Evolutionary conservation across 2,113 vertebrate genomes (phyloP).

Genomic region (Anser brachyrhynchus): DNA sequence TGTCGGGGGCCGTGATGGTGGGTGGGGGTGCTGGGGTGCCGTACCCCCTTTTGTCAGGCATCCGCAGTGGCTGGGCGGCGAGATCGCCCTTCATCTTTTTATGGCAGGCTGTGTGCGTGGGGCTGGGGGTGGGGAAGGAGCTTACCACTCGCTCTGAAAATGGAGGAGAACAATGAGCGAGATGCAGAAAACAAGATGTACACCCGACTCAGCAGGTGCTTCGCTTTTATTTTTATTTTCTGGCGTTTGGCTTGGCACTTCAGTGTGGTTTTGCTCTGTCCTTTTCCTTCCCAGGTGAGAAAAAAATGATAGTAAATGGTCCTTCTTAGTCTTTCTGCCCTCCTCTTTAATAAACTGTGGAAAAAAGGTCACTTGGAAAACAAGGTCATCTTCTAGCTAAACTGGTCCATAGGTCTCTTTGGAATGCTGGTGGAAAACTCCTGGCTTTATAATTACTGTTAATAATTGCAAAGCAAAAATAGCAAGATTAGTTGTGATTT

Average conservation of each 20-base stretch:
- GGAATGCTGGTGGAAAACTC: not conserved
- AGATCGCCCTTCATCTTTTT: not conserved
- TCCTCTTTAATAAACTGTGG: not conserved
- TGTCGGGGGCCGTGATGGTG: not conserved
- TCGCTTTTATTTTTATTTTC: not conserved
- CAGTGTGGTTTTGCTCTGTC: fast-evolving
- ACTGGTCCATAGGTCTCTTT: slow-evolving; percentile 1
- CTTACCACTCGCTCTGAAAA: not conserved
- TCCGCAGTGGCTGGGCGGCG: not conserved
- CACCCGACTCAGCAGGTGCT: not conserved
- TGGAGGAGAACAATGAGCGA: slow-evolving; percentile 6
- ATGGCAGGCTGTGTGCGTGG: not conserved
- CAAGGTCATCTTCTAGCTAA: slow-evolving; percentile 58
- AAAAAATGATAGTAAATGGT: not conserved
- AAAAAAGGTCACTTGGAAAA: slow-evolving; percentile 10
- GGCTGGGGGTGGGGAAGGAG: not conserved
- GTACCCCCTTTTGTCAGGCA: not conserved
- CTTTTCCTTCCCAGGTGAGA: not conserved
- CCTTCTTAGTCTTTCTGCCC: not conserved
- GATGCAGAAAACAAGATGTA: not conserved
- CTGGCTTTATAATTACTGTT: not conserved
- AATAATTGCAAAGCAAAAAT: not conserved
- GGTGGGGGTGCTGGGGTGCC: not conserved
- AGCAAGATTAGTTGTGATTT: not conserved
- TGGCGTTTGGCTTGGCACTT: not conserved